Evolutionary conservation across 2,797 vertebrate species (phyloP), one percentile per base, ranked within the genome.

Genomic region (Mastacembelus armatus): DNA sequence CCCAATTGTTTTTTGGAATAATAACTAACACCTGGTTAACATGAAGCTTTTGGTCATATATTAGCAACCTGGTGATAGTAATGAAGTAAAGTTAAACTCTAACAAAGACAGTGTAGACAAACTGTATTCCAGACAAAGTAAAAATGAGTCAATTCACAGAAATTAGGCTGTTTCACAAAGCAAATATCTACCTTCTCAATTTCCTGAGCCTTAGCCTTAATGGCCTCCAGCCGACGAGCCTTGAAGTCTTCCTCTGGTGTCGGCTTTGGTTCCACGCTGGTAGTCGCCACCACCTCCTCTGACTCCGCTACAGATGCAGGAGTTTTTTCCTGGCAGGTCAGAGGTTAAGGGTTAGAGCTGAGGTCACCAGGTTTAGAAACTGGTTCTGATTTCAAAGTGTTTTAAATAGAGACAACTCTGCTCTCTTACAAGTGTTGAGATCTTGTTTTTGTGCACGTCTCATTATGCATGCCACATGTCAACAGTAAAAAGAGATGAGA

Each of bases 141-240:
- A n/a, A n/a, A n/a, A n/a, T n/a, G n/a, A n/a, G n/a, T n/a, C n/a
- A 30, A 64, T 40, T 45, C 32, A 55, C 43, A 67, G 16, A 55
- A 40, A 11, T 50, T 21, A 7, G 45, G 51, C 66, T 2, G 6
- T 74, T 66, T 49, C 14, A 43, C 58, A 36, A 50, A 43, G 44
- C n/a, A 78, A 77, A 66, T 66, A 56, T 51, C 12, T 88, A 93
- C 92, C 92, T 86, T 88, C 78, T 93, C 89, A n/a, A 93, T 93
- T 85, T 94, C 92, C 71, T 86, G 60, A 59, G 87, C 92, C 77
- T 92, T 94, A 18, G 73, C 72, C 11, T 77, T 78, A 75, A 94
- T 92, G 74, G 89, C 85, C 60, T 89, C 77, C 36, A 69, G 77
- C n/a, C 91, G 85, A 1, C 74, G 82, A 16, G 84, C 61, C 77